Evolutionary conservation across 2,797 vertebrate genomes (phyloP), one percentile per base, ranked within the genome.

Genomic region (Crenuchus spilurus): DNA sequence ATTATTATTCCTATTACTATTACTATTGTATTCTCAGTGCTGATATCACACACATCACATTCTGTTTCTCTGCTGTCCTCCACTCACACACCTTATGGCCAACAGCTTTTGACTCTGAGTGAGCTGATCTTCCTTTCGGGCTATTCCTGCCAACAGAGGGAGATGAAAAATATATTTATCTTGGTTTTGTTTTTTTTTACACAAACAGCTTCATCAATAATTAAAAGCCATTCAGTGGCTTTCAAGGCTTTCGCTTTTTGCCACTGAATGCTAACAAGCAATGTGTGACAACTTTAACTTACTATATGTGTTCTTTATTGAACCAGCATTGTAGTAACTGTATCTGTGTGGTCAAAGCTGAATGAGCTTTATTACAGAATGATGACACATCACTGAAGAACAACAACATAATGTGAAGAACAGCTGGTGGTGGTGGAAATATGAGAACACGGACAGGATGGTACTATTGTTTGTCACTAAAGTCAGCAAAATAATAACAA

Each of bases 121-220:
- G 79, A 98, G 88, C 16, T 96, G 93, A 73, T 98, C 96, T 49
- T 95, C 95, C 83, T 95, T 96, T 24, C 95, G 87, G 54, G 95
- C 94, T 94, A 98, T 95, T 73, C 96, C 96, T 98, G 80, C 44
- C 61, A 78, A 80, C 11, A 54, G 2, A 58, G n/a, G 28, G 7
- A 57, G 30, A 41, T 55, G 9, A 52, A 68, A 42, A 39, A 18
- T 30, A 5, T 39, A 62, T 35, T n/a, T 30, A 13, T 41, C 44
- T 26, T 18, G 5, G 14, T 55, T 24, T 5, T 55, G 58, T 31
- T 7, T 55, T 24, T 5, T 55, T 70, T 31, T 7, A 51, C 18
- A 52, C 44, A 71, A 31, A 42, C 2, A 30, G 26, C 2, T 46
- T 2, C 49, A 42, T 73, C 9, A 55, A 37, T 20, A 48, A 2